Evolutionary conservation across 2,888 invertebrate genomes (phyloP), one percentile per base, ranked within the genome.

Genomic region (Argynnis bischoffii): DNA sequence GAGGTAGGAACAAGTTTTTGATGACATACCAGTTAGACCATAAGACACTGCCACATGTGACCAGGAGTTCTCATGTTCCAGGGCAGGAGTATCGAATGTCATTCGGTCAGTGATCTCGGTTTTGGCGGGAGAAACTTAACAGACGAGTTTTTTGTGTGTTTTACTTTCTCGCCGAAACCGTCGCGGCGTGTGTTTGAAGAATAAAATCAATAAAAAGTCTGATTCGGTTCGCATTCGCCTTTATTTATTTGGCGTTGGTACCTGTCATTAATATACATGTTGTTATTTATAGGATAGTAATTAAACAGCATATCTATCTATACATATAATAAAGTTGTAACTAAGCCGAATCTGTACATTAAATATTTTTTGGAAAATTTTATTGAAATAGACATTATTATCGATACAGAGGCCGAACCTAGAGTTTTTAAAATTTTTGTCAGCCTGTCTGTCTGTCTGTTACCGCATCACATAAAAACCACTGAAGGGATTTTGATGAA

Each of bases 51-150:
- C 65, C 69, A 63, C 65, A 65, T 67, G 71, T 57, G 21, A 46
- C 48, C 69, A 69, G 69, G 70, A 68, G 50, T 66, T 72, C 67
- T 57, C 67, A 63, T 72, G 67, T 69, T 67, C 63, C 69, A 67
- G 67, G 63, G 67, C 59, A 67, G 67, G 63, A 57, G 46, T 70
- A 86, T 85, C 83, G 87, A 88, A 88, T 90, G 90, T 92, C 91
- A 91, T 87, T 86, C 87, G 92, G 91, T 87, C 91, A 89, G 59
- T 85, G 90, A 85, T 81, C 89, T 85, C 82, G 56, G 84, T 87
- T 92, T 92, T 90, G 92, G 91, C 90, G 91, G 91, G 90, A 89
- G 91, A 90, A 91, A 92, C 92, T 88, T 76, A 86, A 81, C 82
- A 71, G 81, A 79, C 85, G 74, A 83, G 85, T 88, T 88, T 89